Conservation (phyloP, 2,888 invertebrate genomes). For the Andrena chrysosceles region DNA sequence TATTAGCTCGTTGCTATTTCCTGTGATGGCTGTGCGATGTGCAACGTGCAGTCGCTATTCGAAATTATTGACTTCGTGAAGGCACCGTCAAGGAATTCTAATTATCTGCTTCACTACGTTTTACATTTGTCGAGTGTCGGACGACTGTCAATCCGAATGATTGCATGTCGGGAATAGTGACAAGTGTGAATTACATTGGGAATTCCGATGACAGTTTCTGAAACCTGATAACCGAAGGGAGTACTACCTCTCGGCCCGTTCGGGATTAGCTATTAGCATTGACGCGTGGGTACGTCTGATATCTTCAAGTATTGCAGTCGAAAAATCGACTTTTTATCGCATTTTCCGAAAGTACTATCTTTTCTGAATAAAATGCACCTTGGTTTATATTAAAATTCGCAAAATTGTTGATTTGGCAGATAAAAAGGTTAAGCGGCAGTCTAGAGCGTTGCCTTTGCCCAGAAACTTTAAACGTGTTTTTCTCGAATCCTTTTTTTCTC, state of each 20-base stretch:
- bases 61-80: slow-evolving; percentile 1
- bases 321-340: too few relatives aligned
- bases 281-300: not conserved
- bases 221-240: not conserved
- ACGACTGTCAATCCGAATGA: slow-evolving; percentile 47
- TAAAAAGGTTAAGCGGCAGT: too few relatives aligned
- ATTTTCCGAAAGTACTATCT: too few relatives aligned
- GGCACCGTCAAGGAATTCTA: slow-evolving; percentile 45
- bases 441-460: too few relatives aligned
- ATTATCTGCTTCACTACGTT: slow-evolving; percentile 54
- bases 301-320: not conserved
- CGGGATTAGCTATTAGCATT: not conserved
- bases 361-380: too few relatives aligned
- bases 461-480: too few relatives aligned
- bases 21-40: not conserved
- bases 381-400: too few relatives aligned
- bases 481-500: too few relatives aligned
- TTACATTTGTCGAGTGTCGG: slow-evolving; percentile 56
- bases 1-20: not conserved
- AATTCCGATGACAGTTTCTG: not conserved
- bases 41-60: not conserved
- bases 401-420: too few relatives aligned
- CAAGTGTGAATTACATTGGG: slow-evolving; percentile 42
- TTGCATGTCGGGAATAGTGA: slow-evolving; percentile 26
- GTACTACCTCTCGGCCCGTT: not conserved